Percentiles rank a stretch among this genome's conserved stretches.
Evolutionary conservation across 2,797 vertebrate genomes (phyloP).

Genomic region (Eutrigla gurnardus): DNA sequence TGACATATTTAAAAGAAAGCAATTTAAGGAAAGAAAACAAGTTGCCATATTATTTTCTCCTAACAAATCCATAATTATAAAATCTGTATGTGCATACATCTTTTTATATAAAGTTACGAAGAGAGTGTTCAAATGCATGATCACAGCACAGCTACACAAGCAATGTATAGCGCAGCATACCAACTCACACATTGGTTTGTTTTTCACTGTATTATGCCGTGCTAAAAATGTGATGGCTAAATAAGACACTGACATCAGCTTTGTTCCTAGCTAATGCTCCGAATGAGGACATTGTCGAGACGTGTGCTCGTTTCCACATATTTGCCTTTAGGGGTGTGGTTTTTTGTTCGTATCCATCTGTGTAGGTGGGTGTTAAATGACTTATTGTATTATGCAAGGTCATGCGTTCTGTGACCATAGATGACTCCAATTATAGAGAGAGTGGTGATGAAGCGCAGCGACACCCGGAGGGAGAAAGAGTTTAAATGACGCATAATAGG

Average conservation of each 20-base stretch:
- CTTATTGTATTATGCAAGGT: constrained; percentile 41
- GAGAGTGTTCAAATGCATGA: not conserved
- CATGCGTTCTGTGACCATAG: constrained; percentile 42
- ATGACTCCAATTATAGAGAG: constrained; percentile 58
- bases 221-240: not conserved
- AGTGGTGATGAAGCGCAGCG: constrained; percentile 33
- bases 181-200: not conserved
- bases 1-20: constrained; percentile 2
- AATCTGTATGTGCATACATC: not conserved
- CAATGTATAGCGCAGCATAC: not conserved
- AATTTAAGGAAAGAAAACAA: not conserved
- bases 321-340: not conserved
- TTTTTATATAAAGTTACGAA: not conserved
- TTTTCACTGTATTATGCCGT: not conserved
- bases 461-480: constrained; percentile 36
- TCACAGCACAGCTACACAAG: not conserved
- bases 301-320: not conserved
- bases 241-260: not conserved
- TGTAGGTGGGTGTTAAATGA: constrained; percentile 44
- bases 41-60: constrained; percentile 10
- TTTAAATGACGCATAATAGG: constrained; percentile 56
- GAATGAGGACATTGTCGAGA: not conserved
- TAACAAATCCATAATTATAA: too few relatives aligned
- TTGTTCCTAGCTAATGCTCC: not conserved
- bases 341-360: constrained; percentile 31